Percentiles rank a stretch among this genome's conserved stretches.
Evolutionary conservation across 2,797 vertebrate species (phyloP).

Genomic region (Epinephelus coioides): DNA sequence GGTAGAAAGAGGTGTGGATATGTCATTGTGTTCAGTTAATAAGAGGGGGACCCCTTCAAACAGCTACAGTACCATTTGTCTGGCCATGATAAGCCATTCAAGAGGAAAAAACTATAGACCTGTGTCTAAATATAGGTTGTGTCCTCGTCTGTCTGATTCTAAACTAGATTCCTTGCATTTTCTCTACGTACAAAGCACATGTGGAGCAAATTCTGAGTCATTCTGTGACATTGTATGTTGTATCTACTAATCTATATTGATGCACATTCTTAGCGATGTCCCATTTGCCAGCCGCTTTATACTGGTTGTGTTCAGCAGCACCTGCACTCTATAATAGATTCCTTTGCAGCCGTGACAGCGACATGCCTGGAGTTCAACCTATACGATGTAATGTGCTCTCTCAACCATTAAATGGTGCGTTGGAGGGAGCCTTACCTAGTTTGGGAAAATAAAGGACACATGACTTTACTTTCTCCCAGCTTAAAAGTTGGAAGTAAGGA

Average conservation of each 20-base stretch:
- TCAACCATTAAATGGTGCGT: slow-evolving; percentile 79
- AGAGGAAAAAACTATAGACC: background rate
- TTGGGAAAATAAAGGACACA: slow-evolving; percentile 64
- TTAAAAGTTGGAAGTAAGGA: slow-evolving; percentile 65
- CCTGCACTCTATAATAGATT: slow-evolving; percentile 73
- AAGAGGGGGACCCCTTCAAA: slow-evolving; percentile 61
- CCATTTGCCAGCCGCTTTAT: slow-evolving; percentile 59
- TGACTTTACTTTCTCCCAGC: slow-evolving; percentile 54
- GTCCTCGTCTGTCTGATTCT: slow-evolving; percentile 36
- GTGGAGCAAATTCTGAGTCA: slow-evolving; percentile 8
- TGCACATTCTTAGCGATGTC: slow-evolving; percentile 39
- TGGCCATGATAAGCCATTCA: slow-evolving; percentile 46
- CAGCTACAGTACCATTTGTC: slow-evolving; percentile 50
- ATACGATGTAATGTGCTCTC: slow-evolving; percentile 74
- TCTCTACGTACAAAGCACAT: slow-evolving; percentile 10
- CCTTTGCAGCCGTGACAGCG: slow-evolving; percentile 64
- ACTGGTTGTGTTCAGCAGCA: slow-evolving; percentile 49
- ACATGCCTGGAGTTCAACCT: slow-evolving; percentile 69
- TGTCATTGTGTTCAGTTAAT: slow-evolving; percentile 70
- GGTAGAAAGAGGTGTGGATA: slow-evolving; percentile 45
- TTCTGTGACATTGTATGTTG: slow-evolving; percentile 29
- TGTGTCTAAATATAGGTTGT: slow-evolving; percentile 43
- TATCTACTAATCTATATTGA: slow-evolving; percentile 43
- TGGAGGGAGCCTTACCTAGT: slow-evolving; percentile 55
- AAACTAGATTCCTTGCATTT: slow-evolving; percentile 22